Evolutionary conservation across 2,797 vertebrate genomes (phyloP), one percentile per base, ranked within the genome.

Genomic region (Taeniopygia guttata): DNA sequence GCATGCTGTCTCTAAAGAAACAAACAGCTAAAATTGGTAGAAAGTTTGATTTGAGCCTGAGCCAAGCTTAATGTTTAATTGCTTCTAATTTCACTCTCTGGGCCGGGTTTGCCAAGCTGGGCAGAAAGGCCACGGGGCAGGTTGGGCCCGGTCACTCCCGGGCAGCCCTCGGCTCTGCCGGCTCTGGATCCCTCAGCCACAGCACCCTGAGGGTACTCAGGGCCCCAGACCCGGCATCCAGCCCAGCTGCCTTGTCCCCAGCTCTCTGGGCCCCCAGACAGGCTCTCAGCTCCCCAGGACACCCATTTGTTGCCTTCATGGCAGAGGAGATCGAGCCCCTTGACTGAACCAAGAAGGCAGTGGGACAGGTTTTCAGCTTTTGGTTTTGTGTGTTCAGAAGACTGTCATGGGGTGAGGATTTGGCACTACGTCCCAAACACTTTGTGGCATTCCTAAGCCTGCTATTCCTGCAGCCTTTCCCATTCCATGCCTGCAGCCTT

Each of bases 11-110:
- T 80, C 84, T 82, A 87, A n/a, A 85, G 94, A 42, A 80, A 95
- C 87, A 42, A 67, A 82, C 68, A 40, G 87, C 93, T 96, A 96
- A 96, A 96, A 89, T 87, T 89, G 85, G 91, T 89, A 68, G 76
- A 83, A 95, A 89, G 92, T 95, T 95, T 94, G 89, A 87, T 92
- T 77, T 93, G 94, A 92, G 46, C 76, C 73, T 16, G 27, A 69
- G 91, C 94, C 94, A 95, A 96, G 95, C 62, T 96, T 95, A 96
- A 95, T 95, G 83, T 95, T 96, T 96, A 96, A 96, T 96, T 91
- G 79, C 79, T 94, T 84, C 94, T 89, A 94, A 92, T 96, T 95
- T 92, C 60, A 68, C 49, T 54, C 74, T 36, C 27, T 7, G 17
- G 34, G 42, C 34, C 40, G 10, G 36, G 40, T 40, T 83, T 74